These are phyloP conservation scores for Cosmia pyralina DNA, from an alignment of 2,888 invertebrate species.

Conservation along the genomic window DNA sequence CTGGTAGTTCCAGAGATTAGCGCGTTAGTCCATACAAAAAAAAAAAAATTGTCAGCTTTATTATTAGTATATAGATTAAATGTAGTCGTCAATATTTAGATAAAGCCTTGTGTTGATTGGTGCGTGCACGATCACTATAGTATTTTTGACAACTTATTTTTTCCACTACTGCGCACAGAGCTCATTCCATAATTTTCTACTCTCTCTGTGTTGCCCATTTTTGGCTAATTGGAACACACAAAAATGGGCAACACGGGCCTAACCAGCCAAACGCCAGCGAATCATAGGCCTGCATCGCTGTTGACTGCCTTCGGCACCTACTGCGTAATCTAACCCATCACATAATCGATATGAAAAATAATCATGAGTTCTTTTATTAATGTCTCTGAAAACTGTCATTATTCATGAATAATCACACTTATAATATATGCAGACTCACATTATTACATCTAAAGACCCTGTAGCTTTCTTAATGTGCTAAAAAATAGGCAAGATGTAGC, in stretches of 20 bases:
- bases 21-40: too few species aligned
- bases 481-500: not conserved
- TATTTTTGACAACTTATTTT: not conserved
- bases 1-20: too few species aligned
- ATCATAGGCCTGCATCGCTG: not conserved
- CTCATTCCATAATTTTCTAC: not conserved
- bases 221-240: too few species aligned
- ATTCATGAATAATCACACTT: too few species aligned
- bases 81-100: not conserved
- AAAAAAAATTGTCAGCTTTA: too few species aligned
- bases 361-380: not conserved
- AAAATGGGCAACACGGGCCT: too few species aligned
- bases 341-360: not conserved
- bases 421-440: not conserved
- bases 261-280: not conserved
- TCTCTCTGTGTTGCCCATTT: not conserved
- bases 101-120: slow-evolving; percentile 9
- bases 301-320: not conserved
- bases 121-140: not conserved
- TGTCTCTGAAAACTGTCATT: not conserved
- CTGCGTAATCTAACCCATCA: not conserved
- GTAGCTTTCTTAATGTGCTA: not conserved
- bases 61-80: not conserved
- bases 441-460: not conserved
- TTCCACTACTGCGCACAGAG: not conserved